Percentiles rank a stretch among this genome's conserved stretches.
Evolutionary conservation across 2,888 invertebrate genomes (phyloP).

Genomic region (Protonemura montana): DNA sequence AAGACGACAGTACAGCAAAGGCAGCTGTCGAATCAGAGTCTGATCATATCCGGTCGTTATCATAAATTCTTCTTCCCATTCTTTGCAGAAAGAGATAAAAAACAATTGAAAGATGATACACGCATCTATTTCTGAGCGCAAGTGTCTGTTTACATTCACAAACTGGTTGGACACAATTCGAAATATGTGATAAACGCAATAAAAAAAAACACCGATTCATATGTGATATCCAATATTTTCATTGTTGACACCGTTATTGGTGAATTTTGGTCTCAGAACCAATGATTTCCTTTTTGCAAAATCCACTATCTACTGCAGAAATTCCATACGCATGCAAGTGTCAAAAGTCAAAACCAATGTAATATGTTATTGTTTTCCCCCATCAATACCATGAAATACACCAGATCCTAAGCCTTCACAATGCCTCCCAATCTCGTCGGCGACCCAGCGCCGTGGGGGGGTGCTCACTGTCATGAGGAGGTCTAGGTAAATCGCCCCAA

Average conservation of each 20-base stretch:
- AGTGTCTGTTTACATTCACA: neutral
- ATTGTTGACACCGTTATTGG: too few relatives aligned
- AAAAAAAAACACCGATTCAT: too few relatives aligned
- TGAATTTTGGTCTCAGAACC: too few relatives aligned
- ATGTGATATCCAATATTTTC: too few relatives aligned
- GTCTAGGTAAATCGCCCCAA: neutral
- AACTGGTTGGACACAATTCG: neutral
- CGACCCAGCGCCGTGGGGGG: neutral
- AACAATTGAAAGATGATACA: constrained; percentile 3
- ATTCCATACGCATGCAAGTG: too few relatives aligned
- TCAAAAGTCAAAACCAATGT: too few relatives aligned
- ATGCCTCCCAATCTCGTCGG: neutral
- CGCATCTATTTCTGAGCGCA: neutral
- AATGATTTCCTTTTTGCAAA: too few relatives aligned
- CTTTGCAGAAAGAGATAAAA: neutral
- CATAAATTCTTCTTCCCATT: neutral
- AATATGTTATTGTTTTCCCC: too few relatives aligned
- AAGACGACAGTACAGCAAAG: neutral
- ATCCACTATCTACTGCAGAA: too few relatives aligned
- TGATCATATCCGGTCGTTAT: neutral
- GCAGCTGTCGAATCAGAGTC: neutral
- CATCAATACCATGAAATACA: too few relatives aligned
- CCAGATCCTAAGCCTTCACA: too few relatives aligned
- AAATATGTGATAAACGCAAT: too few relatives aligned
- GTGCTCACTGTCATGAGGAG: neutral